Conservation (phyloP, 2,797 vertebrate genomes). For the Helostoma temminkii region DNA sequence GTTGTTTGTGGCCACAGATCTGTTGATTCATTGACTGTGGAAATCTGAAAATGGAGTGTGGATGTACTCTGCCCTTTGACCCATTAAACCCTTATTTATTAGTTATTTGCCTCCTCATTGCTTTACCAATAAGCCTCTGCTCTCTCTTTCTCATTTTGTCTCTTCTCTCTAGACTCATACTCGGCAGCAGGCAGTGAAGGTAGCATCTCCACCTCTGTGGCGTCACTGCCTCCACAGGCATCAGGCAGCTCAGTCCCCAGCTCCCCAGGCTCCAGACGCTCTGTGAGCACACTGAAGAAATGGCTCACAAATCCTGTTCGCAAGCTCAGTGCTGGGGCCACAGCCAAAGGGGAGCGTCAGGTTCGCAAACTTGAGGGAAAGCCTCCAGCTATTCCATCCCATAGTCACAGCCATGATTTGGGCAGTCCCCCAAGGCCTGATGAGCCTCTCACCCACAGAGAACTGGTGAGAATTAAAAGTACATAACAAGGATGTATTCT, state of each 20-base stretch:
- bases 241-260: conserved; percentile 89
- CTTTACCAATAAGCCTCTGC: conserved; percentile 10
- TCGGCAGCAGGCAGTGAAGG: conserved; percentile 92
- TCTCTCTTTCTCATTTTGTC: conserved; percentile 19
- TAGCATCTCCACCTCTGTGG: conserved; percentile 92
- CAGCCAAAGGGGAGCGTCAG: conserved; percentile 83
- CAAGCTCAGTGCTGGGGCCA: conserved; percentile 86
- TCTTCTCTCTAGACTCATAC: conserved; percentile 87
- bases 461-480: conserved; percentile 78
- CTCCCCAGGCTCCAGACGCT: conserved; percentile 88
- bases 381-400: conserved; percentile 69
- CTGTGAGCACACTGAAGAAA: conserved; percentile 91
- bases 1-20: conserved; percentile 16
- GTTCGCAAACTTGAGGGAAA: conserved; percentile 82
- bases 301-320: conserved; percentile 93
- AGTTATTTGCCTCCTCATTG: not conserved
- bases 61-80: conserved; percentile 28
- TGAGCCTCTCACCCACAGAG: conserved; percentile 77
- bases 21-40: conserved; percentile 25
- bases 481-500: not conserved
- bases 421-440: conserved; percentile 71
- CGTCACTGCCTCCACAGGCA: conserved; percentile 88
- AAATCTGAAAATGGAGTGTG: conserved; percentile 1
- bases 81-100: conserved; percentile 18
- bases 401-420: conserved; percentile 79